These are phyloP conservation scores for Megaleporinus macrocephalus DNA, from an alignment of 2,113 vertebrate genomes.

Conservation along the genomic window DNA sequence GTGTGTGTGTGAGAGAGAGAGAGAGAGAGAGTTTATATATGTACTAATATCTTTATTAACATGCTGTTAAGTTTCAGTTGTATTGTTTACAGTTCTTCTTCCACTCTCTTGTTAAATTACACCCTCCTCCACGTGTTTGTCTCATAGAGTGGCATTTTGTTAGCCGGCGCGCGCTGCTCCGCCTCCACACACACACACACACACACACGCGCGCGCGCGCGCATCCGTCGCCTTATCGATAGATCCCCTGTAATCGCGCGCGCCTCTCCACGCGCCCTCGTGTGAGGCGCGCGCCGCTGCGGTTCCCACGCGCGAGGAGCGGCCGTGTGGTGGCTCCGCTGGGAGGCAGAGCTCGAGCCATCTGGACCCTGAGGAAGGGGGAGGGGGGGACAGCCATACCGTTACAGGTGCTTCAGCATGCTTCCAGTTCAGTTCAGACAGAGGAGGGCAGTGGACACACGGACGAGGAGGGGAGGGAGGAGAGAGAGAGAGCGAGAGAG, in stretches of 20 bases:
- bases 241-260: conserved; percentile 48
- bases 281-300: conserved; percentile 79
- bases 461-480: conserved; percentile 30
- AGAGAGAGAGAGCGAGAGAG: conserved; percentile 40
- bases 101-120: neutral
- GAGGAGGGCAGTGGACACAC: conserved; percentile 42
- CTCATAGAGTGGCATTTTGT: no score
- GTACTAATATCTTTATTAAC: no score
- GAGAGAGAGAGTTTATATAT: no score
- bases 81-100: no score
- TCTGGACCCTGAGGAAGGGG: conserved; percentile 68
- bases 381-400: conserved; percentile 60
- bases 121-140: no score
- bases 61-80: no score
- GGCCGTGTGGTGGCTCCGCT: conserved; percentile 76
- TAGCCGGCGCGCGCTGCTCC: neutral
- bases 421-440: conserved; percentile 74
- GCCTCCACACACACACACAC: neutral
- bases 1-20: neutral
- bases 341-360: conserved; percentile 73
- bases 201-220: neutral
- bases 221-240: conserved; percentile 25
- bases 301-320: conserved; percentile 76
- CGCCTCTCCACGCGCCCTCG: conserved; percentile 65
- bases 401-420: conserved; percentile 79